These are phyloP conservation scores for Eleginops maclovinus DNA, from an alignment of 2,113 vertebrate species.

Conservation along the genomic window DNA sequence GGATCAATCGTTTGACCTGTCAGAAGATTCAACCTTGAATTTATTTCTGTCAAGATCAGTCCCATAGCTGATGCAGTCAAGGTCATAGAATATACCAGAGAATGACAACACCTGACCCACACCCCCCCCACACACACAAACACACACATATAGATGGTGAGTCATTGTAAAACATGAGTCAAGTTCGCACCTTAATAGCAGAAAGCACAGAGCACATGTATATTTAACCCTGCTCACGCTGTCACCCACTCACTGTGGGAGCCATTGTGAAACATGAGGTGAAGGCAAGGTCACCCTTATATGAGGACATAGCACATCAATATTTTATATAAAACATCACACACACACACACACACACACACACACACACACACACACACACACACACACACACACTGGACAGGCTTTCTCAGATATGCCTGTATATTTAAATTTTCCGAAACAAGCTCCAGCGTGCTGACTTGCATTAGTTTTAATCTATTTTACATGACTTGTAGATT, in stretches of 20 bases:
- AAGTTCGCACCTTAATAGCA: constrained; percentile 45
- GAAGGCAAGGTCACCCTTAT: constrained; percentile 34
- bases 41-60: not conserved
- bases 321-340: constrained; percentile 15
- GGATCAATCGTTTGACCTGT: not conserved
- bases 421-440: not conserved
- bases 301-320: not conserved
- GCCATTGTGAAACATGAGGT: constrained; percentile 38
- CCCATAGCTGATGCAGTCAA: constrained; percentile 2
- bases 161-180: constrained; percentile 56
- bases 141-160: constrained; percentile 3
- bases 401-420: not conserved
- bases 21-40: constrained; percentile 23
- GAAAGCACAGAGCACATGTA: constrained; percentile 38
- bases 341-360: too few relatives aligned
- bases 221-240: constrained; percentile 48
- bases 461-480: constrained; percentile 13
- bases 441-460: not conserved
- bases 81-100: constrained; percentile 19
- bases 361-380: too few relatives aligned
- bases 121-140: constrained; percentile 2
- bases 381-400: not conserved
- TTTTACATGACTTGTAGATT: constrained; percentile 19
- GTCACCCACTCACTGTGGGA: constrained; percentile 7
- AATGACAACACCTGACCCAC: not conserved